Conservation (phyloP, 35 echinoderm and acorn worm species). For the Ophioderma brevispina region DNA sequence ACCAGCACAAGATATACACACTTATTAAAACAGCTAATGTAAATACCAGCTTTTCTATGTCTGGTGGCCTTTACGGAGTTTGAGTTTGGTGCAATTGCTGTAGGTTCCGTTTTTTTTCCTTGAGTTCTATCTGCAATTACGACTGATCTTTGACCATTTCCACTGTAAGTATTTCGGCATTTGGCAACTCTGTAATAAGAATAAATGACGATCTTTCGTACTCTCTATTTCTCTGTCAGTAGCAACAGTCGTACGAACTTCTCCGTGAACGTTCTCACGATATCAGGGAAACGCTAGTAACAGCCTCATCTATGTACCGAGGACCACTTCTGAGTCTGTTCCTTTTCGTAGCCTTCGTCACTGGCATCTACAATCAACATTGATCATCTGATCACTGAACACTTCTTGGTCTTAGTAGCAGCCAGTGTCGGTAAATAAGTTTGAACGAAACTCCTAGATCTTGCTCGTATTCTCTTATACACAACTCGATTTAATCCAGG, state of each 20-base stretch:
- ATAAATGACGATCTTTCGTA: background rate
- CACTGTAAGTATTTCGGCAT: background rate
- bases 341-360: background rate
- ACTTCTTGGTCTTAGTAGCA: background rate
- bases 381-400: background rate
- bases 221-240: background rate
- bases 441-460: slow-evolving; percentile 8
- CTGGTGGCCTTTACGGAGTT: background rate
- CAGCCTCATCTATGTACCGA: background rate
- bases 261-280: background rate
- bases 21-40: slow-evolving; percentile 35
- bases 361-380: background rate
- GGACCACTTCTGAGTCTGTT: background rate
- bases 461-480: slow-evolving; percentile 46
- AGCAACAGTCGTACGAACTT: background rate
- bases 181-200: background rate
- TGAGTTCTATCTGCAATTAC: background rate
- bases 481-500: slow-evolving; percentile 50
- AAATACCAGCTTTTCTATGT: slow-evolving; percentile 43
- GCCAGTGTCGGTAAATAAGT: background rate
- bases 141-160: background rate
- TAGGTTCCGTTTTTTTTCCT: background rate
- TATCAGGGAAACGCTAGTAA: background rate
- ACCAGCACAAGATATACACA: slow-evolving; percentile 59
- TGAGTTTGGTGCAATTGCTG: background rate